A percentile compares a stretch with the other conserved stretches of the same genome.
phyloP scores from a whole-genome alignment of 1,140 invertebrate genomes.

The Micrasema longulum region DNA sequence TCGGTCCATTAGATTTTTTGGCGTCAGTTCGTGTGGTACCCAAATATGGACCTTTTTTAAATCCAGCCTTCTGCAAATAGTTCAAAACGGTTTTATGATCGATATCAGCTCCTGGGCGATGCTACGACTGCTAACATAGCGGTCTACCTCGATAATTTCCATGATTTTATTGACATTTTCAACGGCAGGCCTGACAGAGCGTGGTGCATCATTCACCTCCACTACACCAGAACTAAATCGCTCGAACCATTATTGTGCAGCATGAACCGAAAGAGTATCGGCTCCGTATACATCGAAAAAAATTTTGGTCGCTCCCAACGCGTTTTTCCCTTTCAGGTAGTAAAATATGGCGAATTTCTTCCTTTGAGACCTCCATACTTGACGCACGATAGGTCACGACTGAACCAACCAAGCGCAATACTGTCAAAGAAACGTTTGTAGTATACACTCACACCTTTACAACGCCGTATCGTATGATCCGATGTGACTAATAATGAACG shows the following conservation, averaged over 20 bases:
- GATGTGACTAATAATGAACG: constrained; percentile 12
- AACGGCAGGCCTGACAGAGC: constrained; percentile 11
- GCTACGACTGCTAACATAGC: constrained; percentile 22
- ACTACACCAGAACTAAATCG: constrained; percentile 21
- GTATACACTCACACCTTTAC: constrained; percentile 16
- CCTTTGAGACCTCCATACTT: constrained; percentile 14
- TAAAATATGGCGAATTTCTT: constrained; percentile 26
- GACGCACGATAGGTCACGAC: constrained; percentile 24
- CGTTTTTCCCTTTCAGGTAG: too few species aligned
- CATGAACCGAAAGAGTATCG: too few species aligned
- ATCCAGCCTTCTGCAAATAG: too few species aligned
- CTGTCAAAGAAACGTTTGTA: constrained; percentile 16
- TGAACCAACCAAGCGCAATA: too few species aligned
- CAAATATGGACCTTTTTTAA: too few species aligned
- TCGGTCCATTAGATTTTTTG: too few species aligned
- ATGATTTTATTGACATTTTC: constrained; percentile 21
- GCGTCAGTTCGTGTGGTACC: too few species aligned
- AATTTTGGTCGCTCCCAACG: too few species aligned
- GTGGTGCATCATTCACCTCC: constrained; percentile 18
- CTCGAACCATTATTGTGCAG: too few species aligned
- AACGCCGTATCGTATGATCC: constrained; percentile 1
- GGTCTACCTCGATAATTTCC: constrained; percentile 1
- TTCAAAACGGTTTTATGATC: too few species aligned
- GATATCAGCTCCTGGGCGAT: constrained; percentile 20
- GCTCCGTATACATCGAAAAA: too few species aligned